These are phyloP conservation scores for Cynaeus angustus DNA, from an alignment of 2,888 invertebrate species.

Conservation along the genomic window DNA sequence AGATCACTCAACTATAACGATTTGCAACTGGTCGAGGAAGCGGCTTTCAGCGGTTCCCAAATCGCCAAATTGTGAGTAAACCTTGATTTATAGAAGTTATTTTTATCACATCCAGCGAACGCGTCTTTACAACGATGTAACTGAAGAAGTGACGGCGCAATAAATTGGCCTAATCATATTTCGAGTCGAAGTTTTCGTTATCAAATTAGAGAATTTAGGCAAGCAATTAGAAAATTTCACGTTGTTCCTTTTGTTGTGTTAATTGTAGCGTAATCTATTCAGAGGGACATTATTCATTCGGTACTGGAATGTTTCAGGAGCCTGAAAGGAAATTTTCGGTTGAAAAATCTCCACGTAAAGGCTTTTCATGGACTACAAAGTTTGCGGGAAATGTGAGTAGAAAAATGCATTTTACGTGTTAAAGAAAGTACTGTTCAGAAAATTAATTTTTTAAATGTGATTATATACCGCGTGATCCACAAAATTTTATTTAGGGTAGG, in stretches of 20 bases:
- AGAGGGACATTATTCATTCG: conserved; percentile 17
- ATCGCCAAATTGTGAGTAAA: conserved; percentile 77
- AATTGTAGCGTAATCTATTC: conserved; percentile 38
- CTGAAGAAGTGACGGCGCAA: neutral
- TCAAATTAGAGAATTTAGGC: conserved; percentile 6
- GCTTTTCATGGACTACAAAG: conserved; percentile 82
- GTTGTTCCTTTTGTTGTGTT: conserved; percentile 34
- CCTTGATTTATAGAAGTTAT: neutral
- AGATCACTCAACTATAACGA: conserved; percentile 84
- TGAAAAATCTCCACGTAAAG: conserved; percentile 77
- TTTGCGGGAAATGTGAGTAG: conserved; percentile 81
- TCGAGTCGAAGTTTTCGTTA: conserved; percentile 3
- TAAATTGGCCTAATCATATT: conserved; percentile 19
- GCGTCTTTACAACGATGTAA: neutral
- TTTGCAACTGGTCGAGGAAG: conserved; percentile 80
- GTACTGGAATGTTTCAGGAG: conserved; percentile 74
- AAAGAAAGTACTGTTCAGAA: no score
- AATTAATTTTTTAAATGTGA: no score
- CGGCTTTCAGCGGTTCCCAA: conserved; percentile 84
- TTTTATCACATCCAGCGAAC: conserved; percentile 7
- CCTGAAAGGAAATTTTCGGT: conserved; percentile 81
- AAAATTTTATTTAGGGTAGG: no score
- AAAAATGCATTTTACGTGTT: neutral
- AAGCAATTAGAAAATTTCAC: conserved; percentile 18
- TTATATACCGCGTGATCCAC: no score